Evolutionary conservation across 2,888 invertebrate genomes (phyloP).

Genomic region (Mythimna ferrago): DNA sequence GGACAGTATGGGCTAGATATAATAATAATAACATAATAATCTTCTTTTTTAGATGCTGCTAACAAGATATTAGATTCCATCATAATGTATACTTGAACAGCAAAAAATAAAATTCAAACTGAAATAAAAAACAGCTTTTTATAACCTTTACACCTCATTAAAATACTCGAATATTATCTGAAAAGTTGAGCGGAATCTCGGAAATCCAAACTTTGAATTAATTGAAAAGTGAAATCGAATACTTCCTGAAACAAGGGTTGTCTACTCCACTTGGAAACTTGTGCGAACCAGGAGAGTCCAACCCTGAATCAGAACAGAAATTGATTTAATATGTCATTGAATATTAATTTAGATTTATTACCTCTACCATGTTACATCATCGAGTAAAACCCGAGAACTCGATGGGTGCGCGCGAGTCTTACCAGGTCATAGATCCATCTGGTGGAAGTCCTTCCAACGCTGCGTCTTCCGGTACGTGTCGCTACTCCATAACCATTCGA

Average conservation of each 20-base stretch:
- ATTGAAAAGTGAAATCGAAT: slow-evolving; percentile 41
- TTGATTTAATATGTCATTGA: neutral
- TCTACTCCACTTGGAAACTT: slow-evolving; percentile 13
- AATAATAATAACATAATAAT: no score
- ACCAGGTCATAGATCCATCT: no score
- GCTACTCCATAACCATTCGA: no score
- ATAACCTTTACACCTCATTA: slow-evolving; percentile 34
- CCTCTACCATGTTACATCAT: no score
- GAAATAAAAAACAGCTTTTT: neutral
- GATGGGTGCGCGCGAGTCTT: no score
- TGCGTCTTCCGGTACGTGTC: no score
- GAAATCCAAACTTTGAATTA: slow-evolving; percentile 37
- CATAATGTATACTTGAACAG: neutral
- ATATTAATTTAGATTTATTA: no score
- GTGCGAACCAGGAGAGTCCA: neutral
- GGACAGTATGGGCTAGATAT: no score
- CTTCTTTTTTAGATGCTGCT: no score
- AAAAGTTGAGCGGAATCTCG: slow-evolving; percentile 30
- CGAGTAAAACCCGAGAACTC: no score
- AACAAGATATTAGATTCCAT: no score
- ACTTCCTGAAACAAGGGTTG: slow-evolving; percentile 34
- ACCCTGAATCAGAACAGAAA: neutral
- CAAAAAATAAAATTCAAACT: neutral
- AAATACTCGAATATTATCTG: slow-evolving; percentile 36
- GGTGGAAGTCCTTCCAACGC: no score